These are phyloP conservation scores for Argya squamiceps DNA, from an alignment of 2,797 vertebrate species.

Conservation along the genomic window DNA sequence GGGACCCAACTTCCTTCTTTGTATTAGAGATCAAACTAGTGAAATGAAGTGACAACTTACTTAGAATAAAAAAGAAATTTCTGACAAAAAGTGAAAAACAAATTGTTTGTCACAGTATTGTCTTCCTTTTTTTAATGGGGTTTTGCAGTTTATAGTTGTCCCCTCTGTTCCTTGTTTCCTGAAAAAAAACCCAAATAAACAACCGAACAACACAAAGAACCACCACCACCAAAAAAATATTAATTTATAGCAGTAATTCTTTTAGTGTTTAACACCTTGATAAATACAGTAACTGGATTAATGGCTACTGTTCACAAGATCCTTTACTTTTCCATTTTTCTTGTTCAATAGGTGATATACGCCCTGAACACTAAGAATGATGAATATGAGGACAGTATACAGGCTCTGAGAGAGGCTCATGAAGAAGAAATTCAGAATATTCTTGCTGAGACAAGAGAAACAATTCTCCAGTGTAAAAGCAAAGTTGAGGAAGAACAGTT, in stretches of 20 bases:
- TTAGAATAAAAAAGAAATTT: background rate
- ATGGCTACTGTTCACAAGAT: background rate
- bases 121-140: background rate
- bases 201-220: background rate
- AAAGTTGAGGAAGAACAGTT: slow-evolving; percentile 71
- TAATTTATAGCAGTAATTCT: background rate
- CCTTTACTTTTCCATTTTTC: background rate
- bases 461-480: slow-evolving; percentile 70
- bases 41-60: background rate
- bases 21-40: background rate
- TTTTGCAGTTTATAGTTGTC: background rate
- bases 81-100: background rate
- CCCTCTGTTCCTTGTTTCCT: background rate
- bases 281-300: background rate
- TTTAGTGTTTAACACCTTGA: background rate
- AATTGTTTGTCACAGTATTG: background rate
- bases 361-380: slow-evolving; percentile 93
- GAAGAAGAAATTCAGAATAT: slow-evolving; percentile 86
- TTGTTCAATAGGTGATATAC: slow-evolving; percentile 87
- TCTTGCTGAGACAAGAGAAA: slow-evolving; percentile 81
- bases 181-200: accelerated
- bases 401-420: slow-evolving; percentile 84
- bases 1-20: background rate
- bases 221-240: background rate
- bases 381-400: slow-evolving; percentile 87